These are phyloP conservation scores for Thalassoma bifasciatum DNA, from an alignment of 2,113 vertebrate genomes.

Conservation along the genomic window DNA sequence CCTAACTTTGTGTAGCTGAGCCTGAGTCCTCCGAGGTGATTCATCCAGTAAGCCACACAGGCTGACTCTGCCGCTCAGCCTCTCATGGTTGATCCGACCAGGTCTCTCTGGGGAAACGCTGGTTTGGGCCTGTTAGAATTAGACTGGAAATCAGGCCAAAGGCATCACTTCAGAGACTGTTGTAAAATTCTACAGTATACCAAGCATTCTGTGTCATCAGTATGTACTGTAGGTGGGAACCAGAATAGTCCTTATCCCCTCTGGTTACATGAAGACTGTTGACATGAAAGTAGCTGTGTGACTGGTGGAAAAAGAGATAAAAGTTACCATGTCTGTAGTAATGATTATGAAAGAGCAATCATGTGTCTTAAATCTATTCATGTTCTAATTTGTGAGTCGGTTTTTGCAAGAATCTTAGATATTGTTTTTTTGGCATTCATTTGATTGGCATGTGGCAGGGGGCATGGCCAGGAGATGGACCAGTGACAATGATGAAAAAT, in stretches of 20 bases:
- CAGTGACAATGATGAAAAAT: too few species aligned
- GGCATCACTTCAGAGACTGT: slow-evolving; percentile 61
- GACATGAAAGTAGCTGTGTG: neutral
- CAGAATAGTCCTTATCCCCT: slow-evolving; percentile 19
- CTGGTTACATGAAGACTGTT: slow-evolving; percentile 13
- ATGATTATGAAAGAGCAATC: too few species aligned
- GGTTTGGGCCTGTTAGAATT: slow-evolving; percentile 57
- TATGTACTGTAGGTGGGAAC: slow-evolving; percentile 44
- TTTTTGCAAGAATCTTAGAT: too few species aligned
- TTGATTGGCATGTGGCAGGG: too few species aligned
- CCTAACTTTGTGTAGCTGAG: slow-evolving; percentile 20
- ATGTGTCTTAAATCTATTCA: too few species aligned
- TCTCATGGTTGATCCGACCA: slow-evolving; percentile 46
- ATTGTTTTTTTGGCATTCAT: too few species aligned
- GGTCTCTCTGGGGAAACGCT: slow-evolving; percentile 53
- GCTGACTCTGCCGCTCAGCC: slow-evolving; percentile 39
- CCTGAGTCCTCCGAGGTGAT: slow-evolving; percentile 32
- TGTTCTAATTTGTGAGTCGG: too few species aligned
- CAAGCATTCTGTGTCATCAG: slow-evolving; percentile 38
- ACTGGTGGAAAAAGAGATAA: too few species aligned
- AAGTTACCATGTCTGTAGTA: too few species aligned
- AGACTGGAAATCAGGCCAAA: slow-evolving; percentile 62
- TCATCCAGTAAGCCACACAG: slow-evolving; percentile 43
- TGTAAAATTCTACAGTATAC: slow-evolving; percentile 51
- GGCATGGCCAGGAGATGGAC: too few species aligned